Evolutionary conservation across 2,113 vertebrate species (phyloP).

Genomic region (Sciurus niger): DNA sequence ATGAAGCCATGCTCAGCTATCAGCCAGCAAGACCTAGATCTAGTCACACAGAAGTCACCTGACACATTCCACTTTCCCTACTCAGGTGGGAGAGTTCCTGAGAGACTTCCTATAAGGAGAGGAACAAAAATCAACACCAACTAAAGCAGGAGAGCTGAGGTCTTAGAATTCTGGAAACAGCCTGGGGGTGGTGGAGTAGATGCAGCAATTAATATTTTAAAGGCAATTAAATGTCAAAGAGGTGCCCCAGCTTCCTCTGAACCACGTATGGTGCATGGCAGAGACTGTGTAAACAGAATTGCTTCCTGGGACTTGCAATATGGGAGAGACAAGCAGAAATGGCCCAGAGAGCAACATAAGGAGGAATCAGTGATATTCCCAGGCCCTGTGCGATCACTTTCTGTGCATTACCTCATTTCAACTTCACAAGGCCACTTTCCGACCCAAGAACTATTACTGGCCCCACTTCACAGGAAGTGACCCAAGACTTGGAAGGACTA

Average conservation of each 20-base stretch:
- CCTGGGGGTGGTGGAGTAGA: background rate
- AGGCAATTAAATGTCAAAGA: background rate
- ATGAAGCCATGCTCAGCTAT: background rate
- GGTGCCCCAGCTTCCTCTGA: background rate
- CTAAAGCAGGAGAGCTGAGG: background rate
- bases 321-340: background rate
- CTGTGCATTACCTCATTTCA: background rate
- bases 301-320: background rate
- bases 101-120: background rate
- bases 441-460: background rate
- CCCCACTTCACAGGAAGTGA: background rate
- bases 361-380: background rate
- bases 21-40: background rate
- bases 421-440: background rate
- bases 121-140: conserved; percentile 24
- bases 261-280: background rate
- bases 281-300: background rate
- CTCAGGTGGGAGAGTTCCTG: background rate
- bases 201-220: background rate
- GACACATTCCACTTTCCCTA: background rate
- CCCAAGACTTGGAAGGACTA: background rate
- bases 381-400: background rate
- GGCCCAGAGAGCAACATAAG: background rate
- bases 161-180: background rate
- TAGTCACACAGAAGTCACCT: background rate